phyloP scores from a whole-genome alignment of 2,888 invertebrate species.

The Dexiosoma caninum region DNA sequence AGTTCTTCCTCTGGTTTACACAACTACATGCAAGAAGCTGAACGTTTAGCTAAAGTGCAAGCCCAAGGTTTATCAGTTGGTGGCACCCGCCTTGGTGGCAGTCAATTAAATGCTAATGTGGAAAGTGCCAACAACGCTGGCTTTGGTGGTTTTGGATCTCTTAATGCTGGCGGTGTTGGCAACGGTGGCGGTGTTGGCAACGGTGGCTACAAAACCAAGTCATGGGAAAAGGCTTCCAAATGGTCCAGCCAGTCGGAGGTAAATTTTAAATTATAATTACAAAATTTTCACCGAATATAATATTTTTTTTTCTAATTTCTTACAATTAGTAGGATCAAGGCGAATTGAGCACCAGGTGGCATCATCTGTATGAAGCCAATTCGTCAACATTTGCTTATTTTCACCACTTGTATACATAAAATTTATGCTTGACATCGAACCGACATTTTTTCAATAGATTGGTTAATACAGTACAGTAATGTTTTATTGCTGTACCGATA shows the following conservation, averaged over 20 bases:
- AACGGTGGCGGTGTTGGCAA: constrained; percentile 44
- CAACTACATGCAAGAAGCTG: constrained; percentile 73
- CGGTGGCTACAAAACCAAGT: constrained; percentile 71
- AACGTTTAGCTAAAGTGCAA: constrained; percentile 74
- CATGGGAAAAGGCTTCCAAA: constrained; percentile 78
- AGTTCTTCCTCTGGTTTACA: constrained; percentile 66
- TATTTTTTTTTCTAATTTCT: too few relatives aligned
- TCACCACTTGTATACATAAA: too few relatives aligned
- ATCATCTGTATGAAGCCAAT: too few relatives aligned
- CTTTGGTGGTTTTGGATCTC: constrained; percentile 21
- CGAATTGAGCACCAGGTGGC: too few relatives aligned
- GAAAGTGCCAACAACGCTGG: constrained; percentile 39
- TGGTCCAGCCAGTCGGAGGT: constrained; percentile 78
- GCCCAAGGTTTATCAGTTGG: constrained; percentile 68
- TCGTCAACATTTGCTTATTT: too few relatives aligned
- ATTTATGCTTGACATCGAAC: too few relatives aligned
- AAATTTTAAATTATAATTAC: too few relatives aligned
- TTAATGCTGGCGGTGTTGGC: constrained; percentile 27
- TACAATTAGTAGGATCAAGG: too few relatives aligned
- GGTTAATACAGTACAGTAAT: too few relatives aligned
- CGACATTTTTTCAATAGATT: too few relatives aligned
- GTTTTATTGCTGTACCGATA: too few relatives aligned
- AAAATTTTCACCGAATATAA: too few relatives aligned
- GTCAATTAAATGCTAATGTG: constrained; percentile 64
- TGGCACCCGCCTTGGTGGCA: constrained; percentile 68